Conservation (phyloP, 2,113 vertebrate species). For the Siniperca knerii region DNA sequence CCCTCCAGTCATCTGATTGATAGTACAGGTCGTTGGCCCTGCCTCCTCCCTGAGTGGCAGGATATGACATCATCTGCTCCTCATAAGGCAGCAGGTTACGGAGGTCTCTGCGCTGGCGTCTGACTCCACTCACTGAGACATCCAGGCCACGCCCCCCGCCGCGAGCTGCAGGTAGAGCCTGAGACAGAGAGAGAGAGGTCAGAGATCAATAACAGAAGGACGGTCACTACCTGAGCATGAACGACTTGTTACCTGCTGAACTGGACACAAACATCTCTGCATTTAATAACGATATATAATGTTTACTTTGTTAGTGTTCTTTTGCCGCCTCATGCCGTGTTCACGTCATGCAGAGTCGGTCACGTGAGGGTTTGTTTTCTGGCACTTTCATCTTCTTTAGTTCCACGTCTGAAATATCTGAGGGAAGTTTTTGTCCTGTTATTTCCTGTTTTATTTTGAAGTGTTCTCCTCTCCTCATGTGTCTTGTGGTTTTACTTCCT, state of each 20-base stretch:
- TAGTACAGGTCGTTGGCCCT: constrained; percentile 72
- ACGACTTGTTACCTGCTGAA: neutral
- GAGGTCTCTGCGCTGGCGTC: constrained; percentile 80
- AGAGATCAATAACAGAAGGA: neutral
- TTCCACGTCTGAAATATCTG: too few relatives aligned
- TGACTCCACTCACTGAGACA: constrained; percentile 41
- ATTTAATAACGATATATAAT: too few relatives aligned
- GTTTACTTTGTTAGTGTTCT: too few relatives aligned
- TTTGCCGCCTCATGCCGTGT: too few relatives aligned
- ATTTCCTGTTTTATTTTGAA: too few relatives aligned
- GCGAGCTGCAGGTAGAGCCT: constrained; percentile 75
- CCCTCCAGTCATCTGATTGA: constrained; percentile 77
- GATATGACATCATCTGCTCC: constrained; percentile 82
- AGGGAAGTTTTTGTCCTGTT: too few relatives aligned
- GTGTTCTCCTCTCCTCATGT: too few relatives aligned
- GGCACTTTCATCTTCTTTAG: too few relatives aligned
- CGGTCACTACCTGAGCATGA: neutral
- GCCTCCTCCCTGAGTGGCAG: constrained; percentile 53
- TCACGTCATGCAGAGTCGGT: too few relatives aligned
- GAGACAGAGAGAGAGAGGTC: neutral
- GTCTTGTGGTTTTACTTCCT: too few relatives aligned
- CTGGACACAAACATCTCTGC: too few relatives aligned
- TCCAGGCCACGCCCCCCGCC: constrained; percentile 64
- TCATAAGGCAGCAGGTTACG: constrained; percentile 78
- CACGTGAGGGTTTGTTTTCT: too few relatives aligned